Percentiles rank a stretch among this genome's conserved stretches.
Evolutionary conservation across 2,113 vertebrate species (phyloP).

Genomic region (Microcebus ravelobensis): DNA sequence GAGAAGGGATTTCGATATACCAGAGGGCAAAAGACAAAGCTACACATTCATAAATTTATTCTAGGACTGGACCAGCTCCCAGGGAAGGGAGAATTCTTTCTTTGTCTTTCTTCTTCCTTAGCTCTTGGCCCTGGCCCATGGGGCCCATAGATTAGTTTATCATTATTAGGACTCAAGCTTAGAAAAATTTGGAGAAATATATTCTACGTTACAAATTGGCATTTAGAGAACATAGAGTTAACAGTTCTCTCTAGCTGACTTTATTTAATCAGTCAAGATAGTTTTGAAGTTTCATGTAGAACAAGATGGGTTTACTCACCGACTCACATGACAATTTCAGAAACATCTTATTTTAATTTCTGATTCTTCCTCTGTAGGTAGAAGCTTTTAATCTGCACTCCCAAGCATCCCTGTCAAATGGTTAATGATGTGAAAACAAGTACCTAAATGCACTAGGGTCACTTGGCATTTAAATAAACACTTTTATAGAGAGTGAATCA

Average conservation of each 20-base stretch:
- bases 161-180: background rate
- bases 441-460: background rate
- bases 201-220: constrained; percentile 19
- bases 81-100: background rate
- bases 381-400: constrained; percentile 7
- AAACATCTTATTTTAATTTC: constrained; percentile 59
- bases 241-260: background rate
- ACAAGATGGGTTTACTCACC: constrained; percentile 29
- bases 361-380: background rate
- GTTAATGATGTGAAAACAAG: constrained; percentile 54
- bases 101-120: background rate
- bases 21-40: background rate
- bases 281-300: constrained; percentile 44
- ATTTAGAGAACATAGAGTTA: constrained; percentile 30
- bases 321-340: constrained; percentile 26
- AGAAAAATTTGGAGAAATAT: constrained; percentile 17
- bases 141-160: background rate
- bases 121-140: background rate
- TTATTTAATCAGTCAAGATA: constrained; percentile 39
- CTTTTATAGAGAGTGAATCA: background rate
- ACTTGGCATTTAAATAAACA: constrained; percentile 50
- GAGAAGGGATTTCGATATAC: background rate
- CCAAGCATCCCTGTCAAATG: constrained; percentile 28
- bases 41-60: background rate
- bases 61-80: background rate